A percentile compares a stretch with the other conserved stretches of the same genome.
Conservation (phyloP, 2,888 invertebrate species). For the Zonitis immaculata region DNA sequence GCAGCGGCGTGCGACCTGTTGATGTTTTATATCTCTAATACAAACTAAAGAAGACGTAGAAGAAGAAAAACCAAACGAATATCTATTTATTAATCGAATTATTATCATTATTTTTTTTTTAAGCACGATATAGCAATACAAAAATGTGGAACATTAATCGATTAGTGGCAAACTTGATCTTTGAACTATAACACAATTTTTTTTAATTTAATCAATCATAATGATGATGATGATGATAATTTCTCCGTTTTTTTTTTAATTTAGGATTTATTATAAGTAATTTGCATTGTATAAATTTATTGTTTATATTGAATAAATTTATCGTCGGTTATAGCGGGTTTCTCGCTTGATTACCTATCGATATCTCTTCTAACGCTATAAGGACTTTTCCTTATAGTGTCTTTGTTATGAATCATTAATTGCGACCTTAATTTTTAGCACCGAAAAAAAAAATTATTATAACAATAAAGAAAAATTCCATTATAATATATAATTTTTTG, state of each 20-base stretch:
- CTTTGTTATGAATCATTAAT: background rate
- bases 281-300: slow-evolving; percentile 9
- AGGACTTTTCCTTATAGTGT: background rate
- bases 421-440: background rate
- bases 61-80: background rate
- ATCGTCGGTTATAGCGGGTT: background rate
- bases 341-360: background rate
- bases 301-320: slow-evolving; percentile 8
- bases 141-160: background rate
- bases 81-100: slow-evolving; percentile 14
- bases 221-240: too few relatives aligned
- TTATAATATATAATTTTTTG: too few relatives aligned
- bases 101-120: too few relatives aligned
- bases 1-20: slow-evolving; percentile 33
- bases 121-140: background rate
- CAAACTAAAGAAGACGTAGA: background rate
- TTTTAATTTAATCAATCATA: too few relatives aligned
- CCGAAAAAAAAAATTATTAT: background rate
- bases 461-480: too few relatives aligned
- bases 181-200: slow-evolving; percentile 6
- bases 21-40: background rate
- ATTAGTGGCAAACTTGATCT: background rate
- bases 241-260: too few relatives aligned
- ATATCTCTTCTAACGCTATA: background rate
- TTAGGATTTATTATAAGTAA: too few relatives aligned